phyloP scores from a whole-genome alignment of 2,797 vertebrate species.

The Dryobates pubescens region DNA sequence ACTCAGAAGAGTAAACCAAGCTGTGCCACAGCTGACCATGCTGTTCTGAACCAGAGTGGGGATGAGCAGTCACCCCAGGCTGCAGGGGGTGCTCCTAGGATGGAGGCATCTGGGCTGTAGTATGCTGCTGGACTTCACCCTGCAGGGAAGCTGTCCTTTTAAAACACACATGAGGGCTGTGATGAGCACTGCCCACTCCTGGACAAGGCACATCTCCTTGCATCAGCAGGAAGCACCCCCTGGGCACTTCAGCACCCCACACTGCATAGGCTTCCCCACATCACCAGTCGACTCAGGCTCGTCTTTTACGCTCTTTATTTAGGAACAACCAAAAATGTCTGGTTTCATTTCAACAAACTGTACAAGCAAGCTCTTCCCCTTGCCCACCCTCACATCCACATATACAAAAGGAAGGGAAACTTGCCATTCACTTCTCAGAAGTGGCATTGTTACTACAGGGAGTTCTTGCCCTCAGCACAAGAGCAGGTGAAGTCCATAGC shows the following conservation, averaged over 20 bases:
- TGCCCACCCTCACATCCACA: conserved; percentile 75
- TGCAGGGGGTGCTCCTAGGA: background rate
- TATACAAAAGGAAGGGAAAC: conserved; percentile 83
- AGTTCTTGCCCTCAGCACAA: conserved; percentile 69
- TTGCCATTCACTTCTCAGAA: conserved; percentile 83
- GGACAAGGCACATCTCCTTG: background rate
- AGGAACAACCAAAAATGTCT: conserved; percentile 79
- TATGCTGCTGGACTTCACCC: background rate
- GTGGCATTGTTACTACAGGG: conserved; percentile 81
- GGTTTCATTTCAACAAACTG: conserved; percentile 79
- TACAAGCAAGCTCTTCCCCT: conserved; percentile 79
- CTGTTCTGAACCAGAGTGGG: background rate
- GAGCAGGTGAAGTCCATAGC: conserved; percentile 65
- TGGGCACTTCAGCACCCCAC: background rate
- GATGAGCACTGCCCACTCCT: background rate
- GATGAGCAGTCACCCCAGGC: background rate
- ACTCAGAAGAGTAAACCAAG: background rate
- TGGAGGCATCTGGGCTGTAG: rapidly evolving
- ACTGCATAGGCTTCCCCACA: background rate
- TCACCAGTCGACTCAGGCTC: background rate
- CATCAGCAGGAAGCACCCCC: background rate
- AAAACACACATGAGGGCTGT: background rate
- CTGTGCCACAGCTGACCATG: rapidly evolving
- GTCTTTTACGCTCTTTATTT: conserved; percentile 78
- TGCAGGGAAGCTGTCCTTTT: background rate